phyloP scores from a whole-genome alignment of 64 coral and sea anemone species.

The Actinia tenebrosa region DNA sequence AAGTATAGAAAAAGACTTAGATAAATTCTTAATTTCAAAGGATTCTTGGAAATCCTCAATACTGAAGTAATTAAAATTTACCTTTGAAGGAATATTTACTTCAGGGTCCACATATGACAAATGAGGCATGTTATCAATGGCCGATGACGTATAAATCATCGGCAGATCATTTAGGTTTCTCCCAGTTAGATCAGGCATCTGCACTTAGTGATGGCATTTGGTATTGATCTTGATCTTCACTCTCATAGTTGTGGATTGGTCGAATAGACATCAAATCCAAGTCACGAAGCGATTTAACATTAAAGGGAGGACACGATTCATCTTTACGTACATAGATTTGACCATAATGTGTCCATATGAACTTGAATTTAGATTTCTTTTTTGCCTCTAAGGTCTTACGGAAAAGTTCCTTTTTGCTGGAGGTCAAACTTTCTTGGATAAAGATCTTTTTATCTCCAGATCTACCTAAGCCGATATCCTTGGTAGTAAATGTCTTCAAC shows the following conservation, averaged over 20 bases:
- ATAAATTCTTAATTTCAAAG: neutral
- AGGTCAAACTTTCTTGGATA: neutral
- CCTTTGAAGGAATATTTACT: slow-evolving; percentile 28
- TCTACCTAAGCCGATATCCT: neutral
- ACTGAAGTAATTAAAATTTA: slow-evolving; percentile 40
- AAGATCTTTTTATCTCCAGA: neutral
- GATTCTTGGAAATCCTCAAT: slow-evolving; percentile 26
- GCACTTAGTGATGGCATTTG: neutral
- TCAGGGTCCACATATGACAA: no score
- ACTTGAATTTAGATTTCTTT: neutral
- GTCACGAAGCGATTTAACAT: neutral
- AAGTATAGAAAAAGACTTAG: slow-evolving; percentile 41
- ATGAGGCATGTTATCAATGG: no score
- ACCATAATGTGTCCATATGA: no score
- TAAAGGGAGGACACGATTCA: neutral
- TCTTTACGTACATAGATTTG: neutral
- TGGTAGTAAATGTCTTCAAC: neutral
- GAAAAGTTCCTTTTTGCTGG: neutral
- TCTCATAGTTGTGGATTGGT: neutral
- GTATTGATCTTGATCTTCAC: neutral
- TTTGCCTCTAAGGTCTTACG: neutral
- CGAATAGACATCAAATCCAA: neutral
- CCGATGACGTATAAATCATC: no score
- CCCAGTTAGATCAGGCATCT: no score
- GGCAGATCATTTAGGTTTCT: no score